Evolutionary conservation across 2,113 vertebrate genomes (phyloP), one percentile per base, ranked within the genome.

Genomic region (Ictalurus furcatus): DNA sequence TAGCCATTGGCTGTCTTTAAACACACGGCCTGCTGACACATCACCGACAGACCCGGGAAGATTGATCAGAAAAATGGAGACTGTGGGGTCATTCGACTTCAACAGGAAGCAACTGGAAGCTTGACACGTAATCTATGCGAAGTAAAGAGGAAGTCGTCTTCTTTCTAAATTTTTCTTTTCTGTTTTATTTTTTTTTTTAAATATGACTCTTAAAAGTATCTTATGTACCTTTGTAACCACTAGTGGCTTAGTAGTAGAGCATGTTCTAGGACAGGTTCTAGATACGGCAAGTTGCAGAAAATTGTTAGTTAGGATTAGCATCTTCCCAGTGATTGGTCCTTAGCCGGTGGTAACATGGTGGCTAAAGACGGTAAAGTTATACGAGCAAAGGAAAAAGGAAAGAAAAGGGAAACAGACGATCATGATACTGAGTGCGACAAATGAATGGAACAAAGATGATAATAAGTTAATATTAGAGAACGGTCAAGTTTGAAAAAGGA

Each of bases 1-100:
- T 90, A 90, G 88, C 90, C 87, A 90, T 88, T 58, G 88, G 79
- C 88, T 90, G 90, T 88, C 88, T 88, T 91, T 91, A 88, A 88
- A 86, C 90, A 90, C 78, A 91, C 54, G 3, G 21, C 90, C 81
- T 52, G 80, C 44, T 91, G 88, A 89, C 85, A 58, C 82, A 52
- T 54, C 86, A 78, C 88, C 65, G 90, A 91, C 85, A 88, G 83
- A 88, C 58, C 44, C 28, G 30, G 67, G 86, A 91, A 89, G 88
- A 85, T 85, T 89, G 88, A 89, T 89, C 88, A 85, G 79, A 86
- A 85, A 88, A 52, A 88, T 16, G 67, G 61, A 83, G 40, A 19
- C 84, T 82, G 65, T 23, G 54, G 63, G 84, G 84, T 69, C 44
- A 85, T 6, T 11, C 56, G 37, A 83, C 30, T 37, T 34, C 34